These are phyloP conservation scores for Peromyscus polionotus DNA, from an alignment of 2,113 vertebrate genomes.

Conservation along the genomic window DNA sequence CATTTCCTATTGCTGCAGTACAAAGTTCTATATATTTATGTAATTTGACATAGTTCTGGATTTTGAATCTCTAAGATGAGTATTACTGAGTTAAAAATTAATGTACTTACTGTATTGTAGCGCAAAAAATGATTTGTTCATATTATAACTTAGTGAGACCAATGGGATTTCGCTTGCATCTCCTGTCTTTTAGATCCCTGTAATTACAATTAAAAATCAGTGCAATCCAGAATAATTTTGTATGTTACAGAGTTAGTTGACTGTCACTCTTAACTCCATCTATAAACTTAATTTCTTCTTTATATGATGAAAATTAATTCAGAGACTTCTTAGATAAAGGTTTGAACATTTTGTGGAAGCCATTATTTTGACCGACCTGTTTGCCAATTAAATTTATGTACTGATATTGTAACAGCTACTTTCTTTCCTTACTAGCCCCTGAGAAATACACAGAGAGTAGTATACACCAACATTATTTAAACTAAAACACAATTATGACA, in stretches of 20 bases:
- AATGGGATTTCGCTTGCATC: rapidly evolving
- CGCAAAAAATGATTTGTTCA: too few species aligned
- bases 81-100: background rate
- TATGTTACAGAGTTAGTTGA: background rate
- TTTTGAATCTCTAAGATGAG: background rate
- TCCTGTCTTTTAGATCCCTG: background rate
- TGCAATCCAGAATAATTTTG: background rate
- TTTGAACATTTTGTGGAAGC: background rate
- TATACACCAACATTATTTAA: background rate
- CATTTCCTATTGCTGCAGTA: background rate
- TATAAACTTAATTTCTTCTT: background rate
- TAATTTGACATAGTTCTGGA: background rate
- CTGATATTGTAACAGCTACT: background rate
- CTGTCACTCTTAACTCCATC: background rate
- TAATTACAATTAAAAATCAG: background rate
- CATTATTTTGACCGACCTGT: background rate
- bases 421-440: background rate
- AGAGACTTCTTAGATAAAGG: background rate
- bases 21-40: background rate
- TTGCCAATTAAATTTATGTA: background rate
- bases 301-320: background rate
- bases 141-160: background rate
- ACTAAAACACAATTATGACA: background rate
- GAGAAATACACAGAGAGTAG: background rate
- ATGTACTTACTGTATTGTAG: background rate